phyloP scores from a whole-genome alignment of 2,888 invertebrate genomes.

The Drosophila flavopinicola region DNA sequence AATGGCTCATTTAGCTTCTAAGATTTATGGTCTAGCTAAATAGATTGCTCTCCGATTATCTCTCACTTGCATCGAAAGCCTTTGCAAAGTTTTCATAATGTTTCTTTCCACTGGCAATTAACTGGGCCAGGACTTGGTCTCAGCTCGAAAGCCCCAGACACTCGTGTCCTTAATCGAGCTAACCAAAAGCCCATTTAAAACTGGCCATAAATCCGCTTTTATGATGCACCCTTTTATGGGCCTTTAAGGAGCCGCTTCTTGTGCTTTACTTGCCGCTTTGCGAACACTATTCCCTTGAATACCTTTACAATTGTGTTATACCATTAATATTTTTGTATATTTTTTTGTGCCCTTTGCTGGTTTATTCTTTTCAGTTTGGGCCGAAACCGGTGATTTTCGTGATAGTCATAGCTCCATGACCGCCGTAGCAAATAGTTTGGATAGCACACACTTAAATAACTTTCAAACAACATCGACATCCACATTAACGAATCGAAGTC shows the following conservation, averaged over 20 bases:
- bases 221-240: constrained; percentile 81
- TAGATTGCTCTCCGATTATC: constrained; percentile 1
- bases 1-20: constrained; percentile 45
- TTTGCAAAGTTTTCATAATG: constrained; percentile 36
- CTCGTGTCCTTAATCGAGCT: constrained; percentile 67
- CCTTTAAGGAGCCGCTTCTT: constrained; percentile 70
- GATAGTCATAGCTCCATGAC: constrained; percentile 90
- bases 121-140: constrained; percentile 27
- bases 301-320: constrained; percentile 63
- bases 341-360: constrained; percentile 72
- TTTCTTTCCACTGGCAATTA: constrained; percentile 52
- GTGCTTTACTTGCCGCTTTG: not conserved
- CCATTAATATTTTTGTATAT: constrained; percentile 81
- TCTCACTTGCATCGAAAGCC: not conserved
- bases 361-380: constrained; percentile 91
- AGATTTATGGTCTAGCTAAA: constrained; percentile 50
- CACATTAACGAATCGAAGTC: constrained; percentile 88
- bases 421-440: constrained; percentile 87
- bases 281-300: constrained; percentile 16
- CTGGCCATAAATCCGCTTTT: constrained; percentile 83
- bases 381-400: constrained; percentile 94
- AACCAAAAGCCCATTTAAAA: constrained; percentile 75
- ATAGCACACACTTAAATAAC: constrained; percentile 88
- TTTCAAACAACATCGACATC: constrained; percentile 87
- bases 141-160: constrained; percentile 22